These are phyloP conservation scores for Elanus axillaris DNA, from an alignment of 2,113 vertebrate genomes.

Conservation along the genomic window DNA sequence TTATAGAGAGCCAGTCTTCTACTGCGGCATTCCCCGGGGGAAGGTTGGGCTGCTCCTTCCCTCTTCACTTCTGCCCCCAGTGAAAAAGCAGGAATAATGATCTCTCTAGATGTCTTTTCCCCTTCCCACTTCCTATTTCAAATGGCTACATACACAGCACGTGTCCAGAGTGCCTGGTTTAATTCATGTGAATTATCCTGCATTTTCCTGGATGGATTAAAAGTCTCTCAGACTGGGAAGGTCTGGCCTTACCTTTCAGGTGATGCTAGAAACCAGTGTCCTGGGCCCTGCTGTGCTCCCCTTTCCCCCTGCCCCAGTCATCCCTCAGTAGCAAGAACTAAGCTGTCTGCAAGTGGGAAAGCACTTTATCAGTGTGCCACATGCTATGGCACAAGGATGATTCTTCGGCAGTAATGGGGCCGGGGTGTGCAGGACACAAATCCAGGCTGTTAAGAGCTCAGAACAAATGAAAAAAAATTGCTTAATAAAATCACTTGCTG, in stretches of 20 bases:
- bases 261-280: neutral
- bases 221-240: neutral
- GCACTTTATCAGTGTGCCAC: neutral
- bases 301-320: neutral
- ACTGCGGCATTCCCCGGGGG: rapidly evolving
- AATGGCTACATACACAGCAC: neutral
- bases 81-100: neutral
- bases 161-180: neutral
- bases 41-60: neutral
- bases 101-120: neutral
- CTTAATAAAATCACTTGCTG: neutral
- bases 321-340: neutral
- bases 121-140: neutral
- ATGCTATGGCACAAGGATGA: rapidly evolving
- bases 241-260: neutral
- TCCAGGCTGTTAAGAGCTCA: neutral
- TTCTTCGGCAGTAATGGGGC: neutral
- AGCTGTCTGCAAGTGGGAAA: neutral
- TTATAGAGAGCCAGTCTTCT: neutral
- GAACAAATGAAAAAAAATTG: neutral
- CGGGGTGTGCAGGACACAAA: neutral
- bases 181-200: neutral
- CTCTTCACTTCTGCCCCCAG: neutral
- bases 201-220: neutral
- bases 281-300: neutral